Base-by-base conservation (phyloP, 2,888 invertebrate species). In the Chirona hameri region DNA sequence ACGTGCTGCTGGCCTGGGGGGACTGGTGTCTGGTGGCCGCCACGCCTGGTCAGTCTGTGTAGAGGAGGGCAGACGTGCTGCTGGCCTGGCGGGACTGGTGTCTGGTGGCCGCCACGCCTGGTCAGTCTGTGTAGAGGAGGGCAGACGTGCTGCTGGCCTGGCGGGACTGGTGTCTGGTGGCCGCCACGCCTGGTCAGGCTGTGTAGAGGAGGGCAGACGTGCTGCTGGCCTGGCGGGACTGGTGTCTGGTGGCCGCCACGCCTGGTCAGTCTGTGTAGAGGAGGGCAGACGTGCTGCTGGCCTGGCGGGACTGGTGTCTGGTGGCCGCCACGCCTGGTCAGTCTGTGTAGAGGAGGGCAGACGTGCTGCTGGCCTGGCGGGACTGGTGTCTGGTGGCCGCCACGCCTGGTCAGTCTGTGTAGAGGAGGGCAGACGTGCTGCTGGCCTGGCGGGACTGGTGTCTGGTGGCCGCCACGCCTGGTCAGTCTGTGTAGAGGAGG, bases 171-270 rank as follows among this genome's bases (percentile, higher is more conserved):
- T 72, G 72, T 18, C 24, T 72, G 72, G 72, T 72, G 72, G 31
- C 29, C 29, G 72, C 72, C 39, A 21, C 72, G 5, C 72, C 72
- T 0, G 72, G 72, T 72, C 21, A 39, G 72, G 18, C 39, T 39
- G 39, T 2, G 39, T 39, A 39, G 39, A 7, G 39, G 39, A 39
- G 39, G 39, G 39, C 4, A 39, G 7, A 39, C 39, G 7, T 76
- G 24, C 76, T 76, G 76, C 76, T 76, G 24, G 76, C 76, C 76
- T 76, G 76, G 76, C 21, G 76, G 3, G 72, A 72, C 39, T 72
- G 31, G 31, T 72, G 72, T 18, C 24, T 72, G 72, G 72, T 72
- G 72, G 31, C 29, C 29, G 72, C 72, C 39, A 21, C 72, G 5
- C 72, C 72, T 0, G 72, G 72, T 72, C 21, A 39, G 72, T 39